phyloP scores from a whole-genome alignment of 2,113 vertebrate genomes.

The Heterotilapia buettikoferi region DNA sequence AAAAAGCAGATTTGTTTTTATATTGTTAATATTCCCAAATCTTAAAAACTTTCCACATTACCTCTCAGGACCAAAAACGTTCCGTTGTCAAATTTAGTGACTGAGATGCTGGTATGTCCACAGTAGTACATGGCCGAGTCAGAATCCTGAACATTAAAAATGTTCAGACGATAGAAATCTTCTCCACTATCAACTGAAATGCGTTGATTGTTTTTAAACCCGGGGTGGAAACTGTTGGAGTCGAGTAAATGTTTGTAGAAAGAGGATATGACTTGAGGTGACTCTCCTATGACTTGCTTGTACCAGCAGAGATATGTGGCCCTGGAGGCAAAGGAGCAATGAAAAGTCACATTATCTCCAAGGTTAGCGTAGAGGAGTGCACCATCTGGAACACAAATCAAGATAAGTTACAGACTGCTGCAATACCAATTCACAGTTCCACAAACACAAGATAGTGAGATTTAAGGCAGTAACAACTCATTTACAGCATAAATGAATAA shows the following conservation, averaged over 20 bases:
- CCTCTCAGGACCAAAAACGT: constrained; percentile 32
- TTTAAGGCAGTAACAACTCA: not conserved
- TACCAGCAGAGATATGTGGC: constrained; percentile 32
- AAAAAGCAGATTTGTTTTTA: not conserved
- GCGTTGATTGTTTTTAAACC: constrained; percentile 4
- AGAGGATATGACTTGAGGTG: constrained; percentile 2
- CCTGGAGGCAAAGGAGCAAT: not conserved
- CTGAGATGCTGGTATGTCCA: not conserved
- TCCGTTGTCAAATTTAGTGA: constrained; percentile 12
- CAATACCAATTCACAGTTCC: not conserved
- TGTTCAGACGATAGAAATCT: constrained; percentile 17
- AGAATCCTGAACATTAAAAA: not conserved
- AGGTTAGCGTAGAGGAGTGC: not conserved
- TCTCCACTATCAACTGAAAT: not conserved
- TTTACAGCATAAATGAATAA: not conserved
- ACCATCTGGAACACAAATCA: constrained; percentile 9
- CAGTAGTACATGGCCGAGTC: constrained; percentile 57
- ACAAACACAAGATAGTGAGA: rapidly evolving
- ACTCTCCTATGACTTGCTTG: constrained; percentile 31
- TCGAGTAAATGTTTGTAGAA: not conserved
- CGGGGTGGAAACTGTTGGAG: not conserved
- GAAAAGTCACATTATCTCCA: constrained; percentile 30
- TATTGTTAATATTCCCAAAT: not conserved
- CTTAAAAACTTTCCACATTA: not conserved
- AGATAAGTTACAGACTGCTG: not conserved